These are phyloP conservation scores for Ellobium chinense DNA, from an alignment of 2,888 invertebrate species.

Conservation along the genomic window DNA sequence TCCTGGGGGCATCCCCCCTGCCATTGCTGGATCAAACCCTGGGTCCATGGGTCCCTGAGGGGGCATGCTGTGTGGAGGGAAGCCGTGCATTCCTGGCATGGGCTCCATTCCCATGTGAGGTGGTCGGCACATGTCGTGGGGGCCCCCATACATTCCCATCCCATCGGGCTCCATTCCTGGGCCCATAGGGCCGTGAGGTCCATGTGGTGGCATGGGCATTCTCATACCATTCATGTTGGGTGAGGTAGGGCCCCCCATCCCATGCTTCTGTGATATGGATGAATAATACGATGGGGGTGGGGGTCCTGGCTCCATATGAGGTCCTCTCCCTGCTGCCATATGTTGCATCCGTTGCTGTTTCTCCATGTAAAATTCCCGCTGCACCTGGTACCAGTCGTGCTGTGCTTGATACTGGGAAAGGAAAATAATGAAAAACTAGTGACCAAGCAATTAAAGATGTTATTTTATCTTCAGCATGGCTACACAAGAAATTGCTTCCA, in stretches of 20 bases:
- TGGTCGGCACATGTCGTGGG: slow-evolving; percentile 49
- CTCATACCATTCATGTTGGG: slow-evolving; percentile 56
- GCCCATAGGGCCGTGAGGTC: slow-evolving; percentile 50
- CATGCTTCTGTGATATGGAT: slow-evolving; percentile 70
- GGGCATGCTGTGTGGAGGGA: slow-evolving; percentile 58
- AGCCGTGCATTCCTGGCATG: slow-evolving; percentile 53
- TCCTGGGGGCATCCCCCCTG: slow-evolving; percentile 43
- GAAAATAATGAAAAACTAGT: neutral
- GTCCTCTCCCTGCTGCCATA: slow-evolving; percentile 47
- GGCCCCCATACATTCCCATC: slow-evolving; percentile 34
- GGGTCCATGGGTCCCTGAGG: slow-evolving; percentile 55
- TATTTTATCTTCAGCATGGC: too few relatives aligned
- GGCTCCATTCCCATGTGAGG: slow-evolving; percentile 49
- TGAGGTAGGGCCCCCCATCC: slow-evolving; percentile 73
- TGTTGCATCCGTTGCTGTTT: slow-evolving; percentile 50
- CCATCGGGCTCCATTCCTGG: slow-evolving; percentile 56
- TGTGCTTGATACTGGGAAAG: slow-evolving; percentile 81
- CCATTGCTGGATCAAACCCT: slow-evolving; percentile 36
- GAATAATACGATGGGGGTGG: slow-evolving; percentile 72
- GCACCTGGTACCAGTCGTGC: slow-evolving; percentile 94
- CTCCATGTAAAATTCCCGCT: slow-evolving; percentile 84
- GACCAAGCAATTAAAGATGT: too few relatives aligned
- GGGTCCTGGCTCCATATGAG: slow-evolving; percentile 59
- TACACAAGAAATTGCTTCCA: too few relatives aligned
- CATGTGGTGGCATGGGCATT: slow-evolving; percentile 47